phyloP scores from a whole-genome alignment of 2,113 vertebrate species.

The Otolemur garnettii region DNA sequence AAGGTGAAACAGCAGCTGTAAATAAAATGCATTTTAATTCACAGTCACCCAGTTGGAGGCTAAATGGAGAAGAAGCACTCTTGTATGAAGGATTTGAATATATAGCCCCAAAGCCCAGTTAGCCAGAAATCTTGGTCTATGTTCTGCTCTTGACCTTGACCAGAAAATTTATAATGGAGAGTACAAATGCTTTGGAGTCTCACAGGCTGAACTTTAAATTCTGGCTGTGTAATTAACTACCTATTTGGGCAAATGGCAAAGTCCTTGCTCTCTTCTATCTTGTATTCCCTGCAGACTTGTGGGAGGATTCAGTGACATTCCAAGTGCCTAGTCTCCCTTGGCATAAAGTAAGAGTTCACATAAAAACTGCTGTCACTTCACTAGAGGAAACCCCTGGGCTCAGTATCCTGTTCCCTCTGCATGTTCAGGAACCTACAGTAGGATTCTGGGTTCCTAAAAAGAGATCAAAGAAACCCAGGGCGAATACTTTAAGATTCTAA shows the following conservation, averaged over 20 bases:
- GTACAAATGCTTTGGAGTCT: background rate
- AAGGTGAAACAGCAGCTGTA: background rate
- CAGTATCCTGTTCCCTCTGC: too few relatives aligned
- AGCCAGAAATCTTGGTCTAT: too few relatives aligned
- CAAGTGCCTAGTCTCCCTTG: background rate
- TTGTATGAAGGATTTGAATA: too few relatives aligned
- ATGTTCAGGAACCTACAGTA: background rate
- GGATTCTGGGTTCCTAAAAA: background rate
- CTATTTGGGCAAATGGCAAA: background rate
- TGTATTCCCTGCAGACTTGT: background rate
- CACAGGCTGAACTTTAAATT: background rate
- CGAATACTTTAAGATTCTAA: background rate
- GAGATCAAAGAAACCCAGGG: background rate
- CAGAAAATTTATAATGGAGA: background rate
- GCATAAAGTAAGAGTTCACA: background rate
- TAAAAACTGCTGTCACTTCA: slow-evolving; percentile 70
- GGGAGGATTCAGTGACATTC: background rate
- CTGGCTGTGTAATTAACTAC: background rate
- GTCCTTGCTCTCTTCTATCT: background rate
- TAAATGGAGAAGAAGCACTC: background rate
- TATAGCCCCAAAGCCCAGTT: background rate
- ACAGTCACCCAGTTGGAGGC: background rate
- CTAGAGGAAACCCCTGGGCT: background rate
- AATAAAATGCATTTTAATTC: background rate
- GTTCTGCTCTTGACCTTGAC: background rate